Conservation (phyloP, 2,797 vertebrate genomes). For the Choloepus didactylus region DNA sequence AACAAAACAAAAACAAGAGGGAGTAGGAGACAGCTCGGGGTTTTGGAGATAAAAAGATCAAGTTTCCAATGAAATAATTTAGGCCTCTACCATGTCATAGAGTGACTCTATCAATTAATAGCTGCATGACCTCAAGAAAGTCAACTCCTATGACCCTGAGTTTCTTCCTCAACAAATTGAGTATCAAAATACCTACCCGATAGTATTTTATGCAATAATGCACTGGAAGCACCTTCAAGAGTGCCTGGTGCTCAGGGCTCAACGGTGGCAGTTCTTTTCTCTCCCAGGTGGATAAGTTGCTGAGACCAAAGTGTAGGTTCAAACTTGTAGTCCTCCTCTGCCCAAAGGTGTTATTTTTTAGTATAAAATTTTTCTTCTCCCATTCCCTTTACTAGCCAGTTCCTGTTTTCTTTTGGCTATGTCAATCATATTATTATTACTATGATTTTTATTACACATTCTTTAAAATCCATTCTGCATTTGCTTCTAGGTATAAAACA, state of each 20-base stretch:
- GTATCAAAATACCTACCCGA: neutral
- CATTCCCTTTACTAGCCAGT: neutral
- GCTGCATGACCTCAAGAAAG: neutral
- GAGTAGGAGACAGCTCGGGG: neutral
- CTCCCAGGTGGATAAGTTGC: neutral
- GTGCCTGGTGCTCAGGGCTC: neutral
- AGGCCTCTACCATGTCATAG: neutral
- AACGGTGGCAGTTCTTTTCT: neutral
- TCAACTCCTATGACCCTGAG: neutral
- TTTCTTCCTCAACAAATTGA: neutral
- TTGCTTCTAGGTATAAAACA: slow-evolving; percentile 4
- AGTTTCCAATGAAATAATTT: neutral
- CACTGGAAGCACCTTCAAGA: neutral
- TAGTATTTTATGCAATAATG: too few species aligned
- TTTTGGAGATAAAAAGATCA: neutral
- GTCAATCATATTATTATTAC: neutral
- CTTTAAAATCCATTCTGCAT: neutral
- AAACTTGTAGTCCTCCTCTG: neutral
- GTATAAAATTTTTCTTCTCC: neutral
- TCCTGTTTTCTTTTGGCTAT: neutral
- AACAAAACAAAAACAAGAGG: neutral
- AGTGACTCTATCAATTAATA: too few species aligned
- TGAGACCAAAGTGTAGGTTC: neutral
- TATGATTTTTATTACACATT: neutral
- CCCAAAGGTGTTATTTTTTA: neutral